A percentile compares a stretch with the other conserved stretches of the same genome.
Conservation (phyloP, 2,797 vertebrate species). For the Danio aesculapii region DNA sequence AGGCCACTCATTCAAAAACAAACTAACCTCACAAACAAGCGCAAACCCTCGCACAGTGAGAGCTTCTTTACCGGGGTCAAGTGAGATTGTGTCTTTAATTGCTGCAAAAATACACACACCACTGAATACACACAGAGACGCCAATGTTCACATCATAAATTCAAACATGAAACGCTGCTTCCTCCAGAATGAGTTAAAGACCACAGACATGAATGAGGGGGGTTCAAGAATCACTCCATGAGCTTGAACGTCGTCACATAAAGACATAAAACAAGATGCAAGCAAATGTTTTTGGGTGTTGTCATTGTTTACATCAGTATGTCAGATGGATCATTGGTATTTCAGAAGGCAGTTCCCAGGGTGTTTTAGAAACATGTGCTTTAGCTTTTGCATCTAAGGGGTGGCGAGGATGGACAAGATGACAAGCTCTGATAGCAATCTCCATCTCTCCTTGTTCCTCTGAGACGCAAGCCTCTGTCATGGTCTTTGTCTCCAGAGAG, state of each 20-base stretch:
- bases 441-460: constrained; percentile 34
- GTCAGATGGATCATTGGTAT: not conserved
- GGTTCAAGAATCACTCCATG: not conserved
- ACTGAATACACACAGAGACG: constrained; percentile 26
- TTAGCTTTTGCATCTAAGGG: constrained; percentile 35
- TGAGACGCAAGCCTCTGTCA: constrained; percentile 41
- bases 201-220: not conserved
- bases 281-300: constrained; percentile 19
- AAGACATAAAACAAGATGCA: not conserved
- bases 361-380: constrained; percentile 26
- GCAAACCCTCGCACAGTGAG: constrained; percentile 50
- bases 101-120: constrained; percentile 54
- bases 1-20: constrained; percentile 26
- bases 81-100: constrained; percentile 48
- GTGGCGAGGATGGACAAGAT: constrained; percentile 57
- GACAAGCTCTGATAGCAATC: constrained; percentile 61
- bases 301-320: constrained; percentile 21
- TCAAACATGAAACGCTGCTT: constrained; percentile 47
- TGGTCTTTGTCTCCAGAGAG: constrained; percentile 50
- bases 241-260: not conserved
- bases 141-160: constrained; percentile 9
- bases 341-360: not conserved
- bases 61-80: constrained; percentile 54
- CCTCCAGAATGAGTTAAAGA: constrained; percentile 32
- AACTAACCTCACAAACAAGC: constrained; percentile 43